These are phyloP conservation scores for Zeuzera pyrina DNA, from an alignment of 2,888 invertebrate genomes.

Conservation along the genomic window DNA sequence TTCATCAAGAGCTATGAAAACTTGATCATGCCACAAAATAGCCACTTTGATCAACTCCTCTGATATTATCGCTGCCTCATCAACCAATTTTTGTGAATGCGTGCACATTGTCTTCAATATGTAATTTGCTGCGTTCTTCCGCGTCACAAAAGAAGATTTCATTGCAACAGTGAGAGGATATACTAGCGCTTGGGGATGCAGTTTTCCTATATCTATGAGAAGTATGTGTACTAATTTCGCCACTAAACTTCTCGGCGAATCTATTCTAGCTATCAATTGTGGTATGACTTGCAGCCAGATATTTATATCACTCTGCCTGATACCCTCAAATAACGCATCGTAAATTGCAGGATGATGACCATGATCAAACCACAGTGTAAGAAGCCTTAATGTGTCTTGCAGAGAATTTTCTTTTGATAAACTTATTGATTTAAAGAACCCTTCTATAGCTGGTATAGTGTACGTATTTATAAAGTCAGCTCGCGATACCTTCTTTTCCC, in stretches of 20 bases:
- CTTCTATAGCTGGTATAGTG: conserved; percentile 94
- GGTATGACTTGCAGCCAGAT: conserved; percentile 99
- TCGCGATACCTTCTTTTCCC: conserved; percentile 56
- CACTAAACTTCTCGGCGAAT: conserved; percentile 91
- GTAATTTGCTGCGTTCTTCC: conserved; percentile 93
- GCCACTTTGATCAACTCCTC: conserved; percentile 98
- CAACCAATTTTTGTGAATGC: conserved; percentile 91
- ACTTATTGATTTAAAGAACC: conserved; percentile 96
- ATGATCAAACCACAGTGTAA: conserved; percentile 98
- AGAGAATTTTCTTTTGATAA: conserved; percentile 92
- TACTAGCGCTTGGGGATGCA: conserved; percentile 97
- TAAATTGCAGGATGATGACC: conserved; percentile 94
- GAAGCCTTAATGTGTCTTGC: conserved; percentile 93
- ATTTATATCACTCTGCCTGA: conserved; percentile 94
- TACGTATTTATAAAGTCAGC: conserved; percentile 66
- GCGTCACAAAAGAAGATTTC: conserved; percentile 88
- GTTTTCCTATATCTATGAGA: conserved; percentile 96
- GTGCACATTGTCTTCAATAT: conserved; percentile 96
- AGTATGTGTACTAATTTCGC: conserved; percentile 93
- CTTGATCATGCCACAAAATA: conserved; percentile 99
- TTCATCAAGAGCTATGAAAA: conserved; percentile 85
- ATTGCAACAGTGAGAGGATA: conserved; percentile 98
- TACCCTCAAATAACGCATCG: conserved; percentile 93
- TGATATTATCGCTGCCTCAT: conserved; percentile 94
- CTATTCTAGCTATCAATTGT: conserved; percentile 97